A percentile compares a stretch with the other conserved stretches of the same genome.
Evolutionary conservation across 2,888 invertebrate genomes (phyloP).

Genomic region (Caenorhabditis sulstoni): DNA sequence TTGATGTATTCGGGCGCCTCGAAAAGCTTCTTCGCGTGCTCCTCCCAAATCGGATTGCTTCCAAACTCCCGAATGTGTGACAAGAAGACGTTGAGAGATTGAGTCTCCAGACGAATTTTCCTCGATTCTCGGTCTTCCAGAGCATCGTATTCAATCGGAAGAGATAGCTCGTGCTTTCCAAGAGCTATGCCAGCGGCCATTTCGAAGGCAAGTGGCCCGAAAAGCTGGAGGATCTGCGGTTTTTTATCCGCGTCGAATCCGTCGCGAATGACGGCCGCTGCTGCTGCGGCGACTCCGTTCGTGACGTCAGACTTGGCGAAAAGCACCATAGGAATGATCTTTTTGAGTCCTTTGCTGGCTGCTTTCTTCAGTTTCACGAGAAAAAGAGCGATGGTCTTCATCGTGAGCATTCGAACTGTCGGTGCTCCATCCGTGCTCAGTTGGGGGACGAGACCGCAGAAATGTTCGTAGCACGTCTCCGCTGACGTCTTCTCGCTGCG

Average conservation of each 20-base stretch:
- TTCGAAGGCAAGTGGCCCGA: conserved; percentile 53
- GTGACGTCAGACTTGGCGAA: conserved; percentile 59
- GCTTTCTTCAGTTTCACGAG: conserved; percentile 64
- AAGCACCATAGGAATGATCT: conserved; percentile 60
- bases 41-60: conserved; percentile 17
- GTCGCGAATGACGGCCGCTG: conserved; percentile 59
- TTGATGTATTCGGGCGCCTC: conserved; percentile 39
- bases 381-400: conserved; percentile 53
- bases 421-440: conserved; percentile 63
- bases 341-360: conserved; percentile 64
- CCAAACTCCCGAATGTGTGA: conserved; percentile 16
- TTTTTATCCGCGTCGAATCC: conserved; percentile 69
- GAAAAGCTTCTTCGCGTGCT: conserved; percentile 33
- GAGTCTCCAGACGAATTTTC: conserved; percentile 42
- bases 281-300: conserved; percentile 50
- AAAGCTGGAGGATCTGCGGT: conserved; percentile 41
- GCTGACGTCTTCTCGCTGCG: conserved; percentile 26
- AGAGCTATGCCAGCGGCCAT: conserved; percentile 36
- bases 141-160: conserved; percentile 36
- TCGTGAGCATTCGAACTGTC: conserved; percentile 64
- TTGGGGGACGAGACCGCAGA: conserved; percentile 50
- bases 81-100: conserved; percentile 33
- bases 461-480: conserved; percentile 54
- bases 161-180: conserved; percentile 27
- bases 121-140: conserved; percentile 46